These are phyloP conservation scores for Acrossocheilus fasciatus DNA, from an alignment of 2,797 vertebrate genomes.

Conservation along the genomic window DNA sequence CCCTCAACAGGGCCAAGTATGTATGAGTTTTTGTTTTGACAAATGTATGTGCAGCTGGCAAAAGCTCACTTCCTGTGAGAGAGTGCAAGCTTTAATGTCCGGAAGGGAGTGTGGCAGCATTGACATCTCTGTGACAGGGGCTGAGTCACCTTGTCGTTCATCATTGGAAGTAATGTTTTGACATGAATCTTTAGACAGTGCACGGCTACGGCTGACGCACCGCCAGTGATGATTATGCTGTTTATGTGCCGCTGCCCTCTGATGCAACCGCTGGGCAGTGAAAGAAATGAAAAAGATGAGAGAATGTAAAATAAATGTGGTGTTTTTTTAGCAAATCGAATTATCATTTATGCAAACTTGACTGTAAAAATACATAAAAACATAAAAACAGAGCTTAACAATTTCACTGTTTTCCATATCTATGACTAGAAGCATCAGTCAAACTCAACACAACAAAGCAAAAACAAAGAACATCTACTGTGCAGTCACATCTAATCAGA, in stretches of 20 bases:
- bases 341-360: conserved; percentile 32
- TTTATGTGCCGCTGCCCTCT: conserved; percentile 20
- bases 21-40: conserved; percentile 57
- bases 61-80: conserved; percentile 23
- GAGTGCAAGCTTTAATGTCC: conserved; percentile 41
- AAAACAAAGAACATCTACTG: conserved; percentile 30
- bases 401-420: conserved; percentile 48
- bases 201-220: not conserved
- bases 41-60: conserved; percentile 53
- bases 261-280: not conserved
- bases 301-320: conserved; percentile 2
- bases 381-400: conserved; percentile 5
- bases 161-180: conserved; percentile 42
- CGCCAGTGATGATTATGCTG: conserved; percentile 21
- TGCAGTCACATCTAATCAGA: conserved; percentile 48
- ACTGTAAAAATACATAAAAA: conserved; percentile 41
- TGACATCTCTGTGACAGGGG: conserved; percentile 32
- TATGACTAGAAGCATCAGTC: conserved; percentile 37
- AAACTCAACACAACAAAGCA: conserved; percentile 21
- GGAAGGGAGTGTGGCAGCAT: conserved; percentile 16
- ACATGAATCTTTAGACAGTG: conserved; percentile 39
- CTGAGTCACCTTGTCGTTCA: conserved; percentile 42
- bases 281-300: conserved; percentile 17
- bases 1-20: conserved; percentile 17
- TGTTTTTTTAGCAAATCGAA: not conserved